Base-by-base conservation (phyloP, 2,888 invertebrate species). In the Neoascia interrupta region DNA sequence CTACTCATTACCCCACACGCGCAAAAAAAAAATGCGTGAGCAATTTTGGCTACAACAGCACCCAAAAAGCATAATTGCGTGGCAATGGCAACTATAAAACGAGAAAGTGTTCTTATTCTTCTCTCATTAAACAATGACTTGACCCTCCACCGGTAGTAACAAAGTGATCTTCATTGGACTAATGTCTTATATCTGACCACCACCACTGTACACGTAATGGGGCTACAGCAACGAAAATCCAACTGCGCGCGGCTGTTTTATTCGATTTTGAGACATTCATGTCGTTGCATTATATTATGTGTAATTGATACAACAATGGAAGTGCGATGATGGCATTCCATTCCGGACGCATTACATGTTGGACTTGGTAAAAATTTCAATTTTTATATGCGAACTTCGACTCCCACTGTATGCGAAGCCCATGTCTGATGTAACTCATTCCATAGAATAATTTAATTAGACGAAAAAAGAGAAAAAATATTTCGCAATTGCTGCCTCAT, bases 221-320 rank as follows among this genome's bases (percentile, higher is more conserved):
- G 47, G 34, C 11, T 74, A 60, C 53, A 63, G 34, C 11, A 26
- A 18, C 43, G 16, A 64, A 64, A 26, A 11, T 49, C 43, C 36
- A 28, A 56, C 19, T 58, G 34, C 49, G 37, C 53, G 19, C 31
- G 43, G 11, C 19, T 10, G 45, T 64, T 64, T 76, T 58, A 76
- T 76, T 70, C 45, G 58, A 47, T 76, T 76, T 76, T 64, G 58
- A 70, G 66, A 73, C 73, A 66, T 56, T 56, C 75, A 75, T 75
- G 61, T 49, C 53, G 60, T 79, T 79, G 72, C 79, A 79, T 66
- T 79, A 66, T 61, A 61, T 79, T 79, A 73, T 68, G 73, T 66
- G 66, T 68, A 64, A 79, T 73, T 79, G 73, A 73, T 73, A 66
- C 54, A 79, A 79, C 79, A 79, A 79, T 79, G 72, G 79, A 68